A percentile compares a stretch with the other conserved stretches of the same genome.
Evolutionary conservation across 2,888 invertebrate genomes (phyloP).

Genomic region (Thera britannica): DNA sequence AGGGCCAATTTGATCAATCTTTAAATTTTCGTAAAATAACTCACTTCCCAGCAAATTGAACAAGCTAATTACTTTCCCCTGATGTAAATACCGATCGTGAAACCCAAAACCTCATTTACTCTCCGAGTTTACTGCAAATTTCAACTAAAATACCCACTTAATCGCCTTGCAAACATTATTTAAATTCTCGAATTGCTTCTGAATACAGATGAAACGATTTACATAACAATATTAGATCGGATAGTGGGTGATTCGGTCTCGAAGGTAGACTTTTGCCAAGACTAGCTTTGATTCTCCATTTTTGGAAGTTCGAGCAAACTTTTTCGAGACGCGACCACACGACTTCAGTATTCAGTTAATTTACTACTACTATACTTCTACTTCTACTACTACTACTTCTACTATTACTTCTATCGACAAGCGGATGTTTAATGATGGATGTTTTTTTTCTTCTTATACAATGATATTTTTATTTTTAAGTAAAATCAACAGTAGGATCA

Average conservation of each 20-base stretch:
- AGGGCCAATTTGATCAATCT: no score
- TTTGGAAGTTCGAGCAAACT: neutral
- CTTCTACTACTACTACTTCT: no score
- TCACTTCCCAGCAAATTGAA: no score
- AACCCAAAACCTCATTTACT: slow-evolving; percentile 13
- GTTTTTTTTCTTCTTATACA: no score
- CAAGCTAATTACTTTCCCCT: slow-evolving; percentile 3
- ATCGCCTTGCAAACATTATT: slow-evolving; percentile 31
- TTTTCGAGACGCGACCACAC: neutral
- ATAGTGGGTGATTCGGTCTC: slow-evolving; percentile 12
- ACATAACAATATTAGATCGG: slow-evolving; percentile 33
- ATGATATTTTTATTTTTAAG: no score
- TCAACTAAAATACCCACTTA: slow-evolving; percentile 14
- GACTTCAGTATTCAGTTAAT: neutral
- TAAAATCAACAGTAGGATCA: no score
- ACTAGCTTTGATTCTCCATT: neutral
- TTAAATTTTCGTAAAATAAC: no score
- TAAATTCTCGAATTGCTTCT: slow-evolving; percentile 31
- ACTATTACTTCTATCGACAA: no score
- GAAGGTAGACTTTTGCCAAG: slow-evolving; percentile 1
- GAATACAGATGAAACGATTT: slow-evolving; percentile 34
- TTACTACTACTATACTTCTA: no score
- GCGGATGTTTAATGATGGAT: no score
- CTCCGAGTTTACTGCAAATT: slow-evolving; percentile 20
- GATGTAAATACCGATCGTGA: neutral